Percentiles rank a stretch among this genome's conserved stretches.
Evolutionary conservation across 2,113 vertebrate species (phyloP).

Genomic region (Peucedramus taeniatus): DNA sequence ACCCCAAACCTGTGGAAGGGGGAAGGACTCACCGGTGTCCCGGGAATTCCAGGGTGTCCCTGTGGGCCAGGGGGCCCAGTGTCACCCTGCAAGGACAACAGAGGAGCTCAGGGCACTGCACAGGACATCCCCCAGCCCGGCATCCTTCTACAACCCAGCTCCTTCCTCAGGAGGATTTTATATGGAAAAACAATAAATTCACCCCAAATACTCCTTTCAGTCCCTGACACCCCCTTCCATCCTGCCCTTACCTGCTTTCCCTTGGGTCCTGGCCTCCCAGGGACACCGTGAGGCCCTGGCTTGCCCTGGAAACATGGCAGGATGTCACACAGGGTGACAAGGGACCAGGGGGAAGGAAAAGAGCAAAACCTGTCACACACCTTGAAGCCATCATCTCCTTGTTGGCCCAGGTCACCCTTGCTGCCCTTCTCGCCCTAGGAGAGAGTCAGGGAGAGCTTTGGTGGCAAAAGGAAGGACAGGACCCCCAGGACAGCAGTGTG

Average conservation of each 20-base stretch:
- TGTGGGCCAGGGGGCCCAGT: slow-evolving; percentile 65
- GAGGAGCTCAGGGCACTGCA: not conserved
- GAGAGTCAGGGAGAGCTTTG: not conserved
- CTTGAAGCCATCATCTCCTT: slow-evolving; percentile 78
- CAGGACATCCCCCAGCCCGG: not conserved
- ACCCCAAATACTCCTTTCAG: not conserved
- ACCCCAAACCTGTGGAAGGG: not conserved
- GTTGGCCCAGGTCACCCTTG: slow-evolving; percentile 70
- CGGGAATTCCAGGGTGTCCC: slow-evolving; percentile 74
- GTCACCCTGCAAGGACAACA: slow-evolving; percentile 68
- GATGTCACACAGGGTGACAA: not conserved
- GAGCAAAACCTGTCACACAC: slow-evolving; percentile 39
- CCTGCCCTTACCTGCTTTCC: slow-evolving; percentile 77
- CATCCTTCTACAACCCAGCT: not conserved
- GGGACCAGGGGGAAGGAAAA: not conserved
- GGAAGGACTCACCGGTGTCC: slow-evolving; percentile 72
- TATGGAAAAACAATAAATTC: not conserved
- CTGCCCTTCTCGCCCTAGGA: slow-evolving; percentile 82
- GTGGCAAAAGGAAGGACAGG: not conserved
- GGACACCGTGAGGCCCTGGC: slow-evolving; percentile 66
- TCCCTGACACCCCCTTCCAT: not conserved
- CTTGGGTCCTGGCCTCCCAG: slow-evolving; percentile 71
- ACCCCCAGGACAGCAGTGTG: accelerated
- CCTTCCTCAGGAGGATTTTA: not conserved
- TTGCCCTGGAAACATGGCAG: slow-evolving; percentile 68